Evolutionary conservation across 2,797 vertebrate genomes (phyloP).

Genomic region (Chelidonichthys spinosus): DNA sequence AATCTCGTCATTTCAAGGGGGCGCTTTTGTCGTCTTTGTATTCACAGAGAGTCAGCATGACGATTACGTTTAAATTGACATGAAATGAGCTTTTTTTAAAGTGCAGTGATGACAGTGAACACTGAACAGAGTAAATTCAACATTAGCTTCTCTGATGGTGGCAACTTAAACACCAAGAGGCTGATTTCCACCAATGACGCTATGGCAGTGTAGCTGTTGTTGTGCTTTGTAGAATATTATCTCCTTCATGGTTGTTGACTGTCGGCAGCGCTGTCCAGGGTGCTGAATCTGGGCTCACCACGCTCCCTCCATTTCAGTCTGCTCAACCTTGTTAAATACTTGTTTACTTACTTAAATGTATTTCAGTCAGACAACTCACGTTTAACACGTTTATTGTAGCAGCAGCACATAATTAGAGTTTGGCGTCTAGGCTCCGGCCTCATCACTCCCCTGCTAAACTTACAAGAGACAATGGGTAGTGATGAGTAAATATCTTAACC

Average conservation of each 20-base stretch:
- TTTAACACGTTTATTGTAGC: too few relatives aligned
- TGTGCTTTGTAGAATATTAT: neutral
- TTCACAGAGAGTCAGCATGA: constrained; percentile 25
- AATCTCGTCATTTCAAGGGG: constrained; percentile 29
- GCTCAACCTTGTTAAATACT: neutral
- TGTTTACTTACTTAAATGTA: neutral
- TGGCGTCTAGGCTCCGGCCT: too few relatives aligned
- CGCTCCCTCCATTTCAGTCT: neutral
- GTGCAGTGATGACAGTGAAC: constrained; percentile 29
- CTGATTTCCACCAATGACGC: neutral
- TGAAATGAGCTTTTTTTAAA: constrained; percentile 28
- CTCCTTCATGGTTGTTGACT: neutral
- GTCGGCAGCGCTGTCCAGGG: neutral
- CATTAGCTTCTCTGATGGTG: constrained; percentile 37
- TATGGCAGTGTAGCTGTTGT: neutral
- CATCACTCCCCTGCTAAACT: too few relatives aligned
- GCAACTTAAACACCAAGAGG: neutral
- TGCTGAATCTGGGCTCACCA: constrained; percentile 6
- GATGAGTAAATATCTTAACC: too few relatives aligned
- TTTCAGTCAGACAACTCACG: too few relatives aligned
- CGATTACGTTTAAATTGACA: constrained; percentile 37
- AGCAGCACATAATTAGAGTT: too few relatives aligned
- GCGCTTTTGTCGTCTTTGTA: constrained; percentile 34
- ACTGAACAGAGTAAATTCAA: constrained; percentile 43
- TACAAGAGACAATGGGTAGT: too few relatives aligned